Evolutionary conservation across 1,140 invertebrate genomes (phyloP), one percentile per base, ranked within the genome.

Genomic region (Belonocnema kinseyi): DNA sequence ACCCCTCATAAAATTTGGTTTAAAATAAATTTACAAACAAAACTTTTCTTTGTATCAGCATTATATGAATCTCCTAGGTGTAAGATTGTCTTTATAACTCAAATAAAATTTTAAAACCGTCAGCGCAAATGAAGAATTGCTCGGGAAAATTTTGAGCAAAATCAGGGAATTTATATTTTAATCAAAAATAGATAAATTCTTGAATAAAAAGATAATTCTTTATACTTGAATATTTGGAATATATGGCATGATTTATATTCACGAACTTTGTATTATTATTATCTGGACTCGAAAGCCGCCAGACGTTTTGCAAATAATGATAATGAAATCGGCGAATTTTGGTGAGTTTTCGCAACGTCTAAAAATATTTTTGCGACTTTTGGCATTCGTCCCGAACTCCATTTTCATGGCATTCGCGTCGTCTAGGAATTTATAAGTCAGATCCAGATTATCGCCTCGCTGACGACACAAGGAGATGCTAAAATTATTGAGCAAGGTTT

Each of bases 281-380:
- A 19, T 58, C 26, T 19, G 19, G 19, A 17, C 58, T 26, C 13
- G 17, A 12, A 0, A 58, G 8, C 11, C 26, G 54, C 17, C 54
- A 56, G 17, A 56, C 17, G 13, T 19, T 56, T 56, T 21, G 33
- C 26, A 66, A 66, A 66, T 66, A 66, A 66, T 66, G 14, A 66
- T 40, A 66, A 40, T 10, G 21, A 66, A 40, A 33, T 33, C 10
- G 19, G 33, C 26, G 19, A 13, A 58, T 17, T 19, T 73, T 71
- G 11, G 46, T n/a, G 14, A 61, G 19, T 72, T 84, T 78, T 84
- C 77, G 80, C 78, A 84, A 84, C 26, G 70, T 73, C 75, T 52
- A n/a, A 73, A 54, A 73, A 82, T 84, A 84, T 84, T 82, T 83
- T 82, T 58, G 72, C 77, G 61, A 76, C 33, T 79, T 85, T 70